Evolutionary conservation across 2,888 invertebrate species (phyloP), one percentile per base, ranked within the genome.

Genomic region (Microdon myrmicae): DNA sequence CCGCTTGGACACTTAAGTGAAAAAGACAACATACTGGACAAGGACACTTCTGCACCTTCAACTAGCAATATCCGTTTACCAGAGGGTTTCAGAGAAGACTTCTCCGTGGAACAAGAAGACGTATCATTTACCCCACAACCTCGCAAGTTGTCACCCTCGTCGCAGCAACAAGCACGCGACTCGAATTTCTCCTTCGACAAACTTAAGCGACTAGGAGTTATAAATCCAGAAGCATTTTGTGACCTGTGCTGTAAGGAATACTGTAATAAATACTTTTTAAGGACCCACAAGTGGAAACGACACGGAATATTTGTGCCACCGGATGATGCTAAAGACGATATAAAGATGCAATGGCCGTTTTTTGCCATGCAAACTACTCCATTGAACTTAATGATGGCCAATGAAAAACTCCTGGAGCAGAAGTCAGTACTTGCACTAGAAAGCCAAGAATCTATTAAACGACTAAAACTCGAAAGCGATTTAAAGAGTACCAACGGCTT

Each of bases 221-320:
- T 88, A 71, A 90, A 90, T 78, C 89, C 90, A 1, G 93, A 94
- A 73, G 92, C 93, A n/a, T 94, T 92, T 78, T 95, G 95, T 79
- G 93, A 94, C 78, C 86, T 94, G 55, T 95, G 95, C 78, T 90
- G 92, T 79, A 93, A 94, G 76, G 94, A 94, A 77, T 94, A 94
- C 76, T 93, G 92, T 77, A 95, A 94, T 76, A 94, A 94, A 78
- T 94, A 94, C 76, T 95, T 95, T 75, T 83, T 97, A 29, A 85
- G 92, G 44, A 92, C 93, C 35, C 97, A 97, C 80, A 93, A 95
- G 74, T 88, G 92, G 81, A 92, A 94, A 76, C 86, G 92, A n/a
- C 96, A 97, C 78, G 95, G 95, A 1, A 88, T 95, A 22, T 84
- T 83, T 66, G 80, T 86, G 45, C 84, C 85, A 1, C 81, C 86